Percentiles rank a stretch among this genome's conserved stretches.
Evolutionary conservation across 1,140 invertebrate species (phyloP).

Genomic region (Calosoma granatense): DNA sequence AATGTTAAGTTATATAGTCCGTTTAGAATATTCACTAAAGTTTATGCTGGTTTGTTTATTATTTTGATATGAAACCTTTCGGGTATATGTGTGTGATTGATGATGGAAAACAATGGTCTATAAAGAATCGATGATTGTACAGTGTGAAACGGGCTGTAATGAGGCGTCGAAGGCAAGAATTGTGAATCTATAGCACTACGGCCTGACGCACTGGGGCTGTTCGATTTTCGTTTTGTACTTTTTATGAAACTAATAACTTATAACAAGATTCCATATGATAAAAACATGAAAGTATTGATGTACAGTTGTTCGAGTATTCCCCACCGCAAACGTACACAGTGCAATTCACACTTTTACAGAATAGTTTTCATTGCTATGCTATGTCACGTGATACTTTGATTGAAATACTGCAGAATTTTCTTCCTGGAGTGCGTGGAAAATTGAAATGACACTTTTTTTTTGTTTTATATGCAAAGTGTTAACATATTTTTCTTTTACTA

Average conservation of each 20-base stretch:
- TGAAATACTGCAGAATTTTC: too few relatives aligned
- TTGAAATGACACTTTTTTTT: too few relatives aligned
- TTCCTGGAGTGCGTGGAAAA: too few relatives aligned
- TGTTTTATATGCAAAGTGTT: neutral
- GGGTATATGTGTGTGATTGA: too few relatives aligned
- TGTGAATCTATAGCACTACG: constrained; percentile 3
- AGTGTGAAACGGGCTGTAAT: neutral
- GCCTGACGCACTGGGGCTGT: neutral
- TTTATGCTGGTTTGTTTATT: too few relatives aligned
- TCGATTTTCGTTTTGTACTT: constrained; percentile 7
- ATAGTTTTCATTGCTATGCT: neutral
- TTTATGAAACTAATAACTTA: constrained; percentile 11
- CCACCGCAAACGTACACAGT: neutral
- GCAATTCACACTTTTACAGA: neutral
- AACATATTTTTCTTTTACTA: neutral
- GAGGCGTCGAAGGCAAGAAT: constrained; percentile 7
- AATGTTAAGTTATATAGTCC: too few relatives aligned
- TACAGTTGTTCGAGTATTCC: neutral
- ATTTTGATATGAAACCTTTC: too few relatives aligned
- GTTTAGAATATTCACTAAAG: too few relatives aligned
- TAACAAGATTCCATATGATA: constrained; percentile 11
- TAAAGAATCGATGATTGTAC: constrained; percentile 1
- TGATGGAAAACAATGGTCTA: too few relatives aligned
- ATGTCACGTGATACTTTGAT: neutral
- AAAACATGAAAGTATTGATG: constrained; percentile 3